Base-by-base conservation (phyloP, 2,113 vertebrate species). In the Falcunculus frontatus region DNA sequence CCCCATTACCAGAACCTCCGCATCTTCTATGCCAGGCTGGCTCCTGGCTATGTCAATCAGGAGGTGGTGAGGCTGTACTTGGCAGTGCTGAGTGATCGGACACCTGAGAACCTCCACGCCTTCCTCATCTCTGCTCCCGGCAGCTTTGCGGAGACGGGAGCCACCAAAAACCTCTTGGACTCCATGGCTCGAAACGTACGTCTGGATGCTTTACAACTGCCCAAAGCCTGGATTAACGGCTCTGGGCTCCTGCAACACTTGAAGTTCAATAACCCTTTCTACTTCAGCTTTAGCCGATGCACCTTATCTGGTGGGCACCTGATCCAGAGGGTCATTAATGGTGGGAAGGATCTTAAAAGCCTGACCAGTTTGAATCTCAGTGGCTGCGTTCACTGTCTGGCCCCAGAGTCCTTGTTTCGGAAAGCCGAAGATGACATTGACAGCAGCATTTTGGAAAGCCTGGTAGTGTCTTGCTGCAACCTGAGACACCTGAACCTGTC, bases 11-110 rank as follows among this genome's bases (percentile, higher is more conserved):
- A 99, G 96, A 98, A 98, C 95, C 98, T 99, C 77, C 98, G 98
- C 1, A 97, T 99, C 95, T 99, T 99, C 97, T 99, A 99, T 0
- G 99, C 99, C 22, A 98, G 99, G 93, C 97, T 99, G 96, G 99
- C 99, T 7, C 99, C 99, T 6, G 99, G 99, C 94, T 98, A 99
- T 4, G 98, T 99, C 72, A 99, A 99, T 93, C 99, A 99, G 97
- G 99, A 99, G 53, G 98, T 99, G 94, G 98, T 99, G 77, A 98
- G 99, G 44, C 98, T 99, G 21, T 99, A 99, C 97, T 96, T 99
- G 93, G 99, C 99, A 0, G 99, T 99, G 63, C 99, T 99, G 79
- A 99, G 99, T 1, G 98, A 99, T 83, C 98, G 99, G 27, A 98
- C 99, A 1, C 99, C 99, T 0, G 98, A 99, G 96, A 98, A 98